These are phyloP conservation scores for Metaphire vulgaris DNA, from an alignment of 1,140 invertebrate species.

Conservation along the genomic window DNA sequence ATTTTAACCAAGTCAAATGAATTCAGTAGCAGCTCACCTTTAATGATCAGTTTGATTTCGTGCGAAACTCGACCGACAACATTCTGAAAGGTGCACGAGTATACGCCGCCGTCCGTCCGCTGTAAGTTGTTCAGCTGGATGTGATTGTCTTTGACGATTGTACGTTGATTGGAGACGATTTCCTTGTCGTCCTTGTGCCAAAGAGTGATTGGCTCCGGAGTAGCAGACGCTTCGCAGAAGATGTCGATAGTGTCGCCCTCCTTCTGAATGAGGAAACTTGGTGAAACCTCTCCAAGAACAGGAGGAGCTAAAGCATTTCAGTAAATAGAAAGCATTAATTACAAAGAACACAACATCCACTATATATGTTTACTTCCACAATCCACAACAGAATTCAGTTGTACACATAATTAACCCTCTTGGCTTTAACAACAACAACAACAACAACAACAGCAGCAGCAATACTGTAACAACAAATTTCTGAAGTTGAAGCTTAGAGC, in stretches of 20 bases:
- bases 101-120: conserved; percentile 90
- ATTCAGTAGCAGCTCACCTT: too few species aligned
- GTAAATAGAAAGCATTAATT: too few species aligned
- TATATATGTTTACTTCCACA: too few species aligned
- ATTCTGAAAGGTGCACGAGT: conserved; percentile 87
- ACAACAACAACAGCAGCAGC: too few species aligned
- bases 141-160: conserved; percentile 11
- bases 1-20: too few species aligned
- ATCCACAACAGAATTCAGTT: too few species aligned
- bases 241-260: conserved; percentile 79
- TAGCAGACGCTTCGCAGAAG: conserved; percentile 88
- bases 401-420: too few species aligned
- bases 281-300: conserved; percentile 36
- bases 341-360: too few species aligned
- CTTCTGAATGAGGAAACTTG: conserved; percentile 33
- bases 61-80: conserved; percentile 88
- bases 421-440: too few species aligned
- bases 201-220: conserved; percentile 38
- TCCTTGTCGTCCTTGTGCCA: conserved; percentile 41
- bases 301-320: conserved; percentile 44
- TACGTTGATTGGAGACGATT: conserved; percentile 25
- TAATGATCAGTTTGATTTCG: conserved; percentile 86
- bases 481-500: too few species aligned
- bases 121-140: conserved; percentile 62
- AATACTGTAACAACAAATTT: too few species aligned